A percentile compares a stretch with the other conserved stretches of the same genome.
Conservation (phyloP, 2,113 vertebrate species). For the Neodontobutis hainanensis region DNA sequence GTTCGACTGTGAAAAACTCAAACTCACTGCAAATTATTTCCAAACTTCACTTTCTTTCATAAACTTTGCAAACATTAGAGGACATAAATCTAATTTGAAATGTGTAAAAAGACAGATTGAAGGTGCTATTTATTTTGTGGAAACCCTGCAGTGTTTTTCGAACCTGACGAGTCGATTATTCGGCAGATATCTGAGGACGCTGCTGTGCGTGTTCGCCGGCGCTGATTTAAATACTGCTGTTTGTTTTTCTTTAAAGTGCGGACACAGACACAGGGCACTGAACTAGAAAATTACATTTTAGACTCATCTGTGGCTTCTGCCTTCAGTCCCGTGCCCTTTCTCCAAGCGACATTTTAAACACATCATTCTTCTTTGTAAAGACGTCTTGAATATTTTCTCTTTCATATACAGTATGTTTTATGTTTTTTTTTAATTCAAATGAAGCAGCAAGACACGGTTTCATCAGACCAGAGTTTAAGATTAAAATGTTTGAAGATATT, state of each 20-base stretch:
- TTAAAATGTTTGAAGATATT: no score
- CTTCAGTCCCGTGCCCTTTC: slow-evolving; percentile 69
- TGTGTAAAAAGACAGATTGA: neutral
- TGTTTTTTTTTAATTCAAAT: neutral
- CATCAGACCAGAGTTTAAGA: neutral
- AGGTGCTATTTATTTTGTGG: neutral
- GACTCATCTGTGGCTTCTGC: slow-evolving; percentile 66
- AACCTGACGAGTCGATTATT: neutral
- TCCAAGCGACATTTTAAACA: slow-evolving; percentile 63
- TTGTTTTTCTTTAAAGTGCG: slow-evolving; percentile 74
- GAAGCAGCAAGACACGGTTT: neutral
- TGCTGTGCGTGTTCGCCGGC: neutral
- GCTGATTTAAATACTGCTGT: slow-evolving; percentile 72
- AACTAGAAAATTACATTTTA: slow-evolving; percentile 86
- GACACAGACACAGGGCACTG: slow-evolving; percentile 78
- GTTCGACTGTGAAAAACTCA: no score
- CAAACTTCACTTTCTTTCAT: neutral
- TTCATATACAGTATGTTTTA: neutral
- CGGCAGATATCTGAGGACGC: slow-evolving; percentile 23
- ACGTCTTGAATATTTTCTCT: slow-evolving; percentile 3
- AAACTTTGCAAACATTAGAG: neutral
- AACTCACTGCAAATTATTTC: neutral
- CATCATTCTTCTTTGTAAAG: slow-evolving; percentile 42
- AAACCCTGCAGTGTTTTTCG: slow-evolving; percentile 9
- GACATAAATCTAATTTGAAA: neutral